These are phyloP conservation scores for Cephalopholis sonnerati DNA, from an alignment of 2,113 vertebrate genomes.

Conservation along the genomic window DNA sequence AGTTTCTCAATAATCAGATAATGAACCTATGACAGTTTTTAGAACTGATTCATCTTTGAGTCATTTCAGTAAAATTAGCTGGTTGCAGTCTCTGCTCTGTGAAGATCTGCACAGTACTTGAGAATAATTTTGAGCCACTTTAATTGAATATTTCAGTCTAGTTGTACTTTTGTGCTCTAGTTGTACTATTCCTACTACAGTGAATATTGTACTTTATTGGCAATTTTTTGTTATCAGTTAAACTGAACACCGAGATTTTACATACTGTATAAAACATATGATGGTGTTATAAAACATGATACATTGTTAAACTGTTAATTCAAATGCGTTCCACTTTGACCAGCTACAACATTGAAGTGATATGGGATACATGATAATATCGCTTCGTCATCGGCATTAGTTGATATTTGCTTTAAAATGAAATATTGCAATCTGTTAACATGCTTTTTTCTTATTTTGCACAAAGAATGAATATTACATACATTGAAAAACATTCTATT, in stretches of 20 bases:
- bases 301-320: neutral
- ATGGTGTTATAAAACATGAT: no score
- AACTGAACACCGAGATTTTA: neutral
- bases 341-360: neutral
- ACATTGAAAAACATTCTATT: no score
- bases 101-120: neutral
- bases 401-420: no score
- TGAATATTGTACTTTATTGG: no score
- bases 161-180: neutral
- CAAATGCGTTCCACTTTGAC: neutral
- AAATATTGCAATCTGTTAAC: no score
- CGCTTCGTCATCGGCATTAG: no score
- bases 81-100: neutral
- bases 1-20: neutral
- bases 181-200: no score
- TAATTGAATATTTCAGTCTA: neutral
- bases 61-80: neutral
- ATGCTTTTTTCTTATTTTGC: no score
- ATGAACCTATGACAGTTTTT: neutral
- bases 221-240: neutral
- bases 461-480: no score
- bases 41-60: neutral
- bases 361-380: no score
- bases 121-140: neutral
- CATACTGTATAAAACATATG: neutral